These are phyloP conservation scores for Echinometra lucunter DNA, from an alignment of 53 echinoderm and acorn worm species.

Conservation along the genomic window DNA sequence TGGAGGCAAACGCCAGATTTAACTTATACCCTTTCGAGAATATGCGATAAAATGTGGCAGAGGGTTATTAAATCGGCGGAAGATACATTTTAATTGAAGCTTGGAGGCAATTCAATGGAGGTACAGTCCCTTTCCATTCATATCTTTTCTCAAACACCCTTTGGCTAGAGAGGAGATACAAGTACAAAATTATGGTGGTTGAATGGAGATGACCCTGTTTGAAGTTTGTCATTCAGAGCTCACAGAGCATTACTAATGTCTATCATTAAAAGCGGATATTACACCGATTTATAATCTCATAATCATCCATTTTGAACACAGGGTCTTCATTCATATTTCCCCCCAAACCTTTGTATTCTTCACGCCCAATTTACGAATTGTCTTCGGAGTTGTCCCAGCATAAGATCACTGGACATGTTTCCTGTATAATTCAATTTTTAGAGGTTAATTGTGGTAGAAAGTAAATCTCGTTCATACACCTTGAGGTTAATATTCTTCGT, in stretches of 20 bases:
- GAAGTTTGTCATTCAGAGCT: neutral
- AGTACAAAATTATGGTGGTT: neutral
- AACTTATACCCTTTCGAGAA: no score
- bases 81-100: neutral
- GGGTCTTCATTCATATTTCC: neutral
- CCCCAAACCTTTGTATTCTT: neutral
- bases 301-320: neutral
- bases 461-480: neutral
- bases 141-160: neutral
- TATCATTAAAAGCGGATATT: neutral
- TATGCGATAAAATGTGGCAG: neutral
- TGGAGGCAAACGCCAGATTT: no score
- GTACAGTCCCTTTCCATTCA: neutral
- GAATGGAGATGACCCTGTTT: neutral
- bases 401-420: neutral
- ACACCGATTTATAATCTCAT: neutral
- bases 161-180: neutral
- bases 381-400: neutral
- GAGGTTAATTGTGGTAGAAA: neutral
- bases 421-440: neutral
- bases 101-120: neutral
- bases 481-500: constrained; percentile 19
- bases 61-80: neutral
- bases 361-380: neutral
- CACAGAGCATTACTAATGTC: constrained; percentile 40